Base-by-base conservation (phyloP, 2,888 invertebrate species). In the Tenthredo mesomela region DNA sequence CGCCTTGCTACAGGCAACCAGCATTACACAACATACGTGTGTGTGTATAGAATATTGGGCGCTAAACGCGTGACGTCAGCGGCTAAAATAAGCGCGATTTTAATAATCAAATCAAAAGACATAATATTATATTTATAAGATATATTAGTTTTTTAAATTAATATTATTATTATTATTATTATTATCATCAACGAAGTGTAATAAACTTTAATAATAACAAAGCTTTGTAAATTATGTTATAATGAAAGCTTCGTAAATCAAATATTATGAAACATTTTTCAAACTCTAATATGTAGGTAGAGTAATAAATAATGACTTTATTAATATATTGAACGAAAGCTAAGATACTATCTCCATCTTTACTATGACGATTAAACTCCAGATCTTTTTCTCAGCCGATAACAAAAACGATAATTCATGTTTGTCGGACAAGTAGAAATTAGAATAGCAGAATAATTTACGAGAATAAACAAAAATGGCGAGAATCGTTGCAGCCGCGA, bases 391-490 rank as follows among this genome's bases (percentile, higher is more conserved):
- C 61, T 21, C 70, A 37, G 33, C 37, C 37, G 33, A n/a, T 71
- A 71, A 40, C 2, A 9, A 5, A n/a, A n/a, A 71, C 15, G 10
- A n/a, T 54, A 21, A 71, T 37, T 1, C 5, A 1, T n/a, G 3
- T 37, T 25, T 18, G 47, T 75, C 47, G 75, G 29, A n/a, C 2
- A 47, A 25, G 73, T 73, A 75, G 75, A 33, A 29, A 29, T 2
- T 29, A 29, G 29, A 29, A 15, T 75, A 47, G 75, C 47, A 25
- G 25, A 43, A 37, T 43, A 6, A 18, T 21, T 37, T n/a, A n/a
- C n/a, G n/a, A n/a, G n/a, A n/a, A n/a, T n/a, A n/a, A 6, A 40
- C 2, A 29, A 75, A 84, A 33, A 84, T 85, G 86, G 84, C 82
- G 33, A 88, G 71, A 37, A 40, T 58, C 29, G 77, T 47, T 50